Conservation (phyloP, 2,113 vertebrate genomes). For the Crotalus tigris region DNA sequence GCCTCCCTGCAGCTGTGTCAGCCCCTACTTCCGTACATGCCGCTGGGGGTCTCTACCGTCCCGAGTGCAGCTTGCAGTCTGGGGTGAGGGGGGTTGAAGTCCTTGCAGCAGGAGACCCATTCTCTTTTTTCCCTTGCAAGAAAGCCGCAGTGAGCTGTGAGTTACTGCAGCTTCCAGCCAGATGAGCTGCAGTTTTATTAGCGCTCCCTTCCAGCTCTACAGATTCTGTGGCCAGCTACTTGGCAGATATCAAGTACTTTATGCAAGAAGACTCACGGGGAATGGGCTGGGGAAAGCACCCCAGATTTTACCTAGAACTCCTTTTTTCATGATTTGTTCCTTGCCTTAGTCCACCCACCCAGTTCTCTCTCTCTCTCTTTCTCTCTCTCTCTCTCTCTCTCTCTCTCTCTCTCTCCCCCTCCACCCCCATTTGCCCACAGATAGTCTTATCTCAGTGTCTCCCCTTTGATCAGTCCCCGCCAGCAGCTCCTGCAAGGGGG, state of each 20-base stretch:
- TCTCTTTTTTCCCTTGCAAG: constrained; percentile 1
- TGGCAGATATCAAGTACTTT: not conserved
- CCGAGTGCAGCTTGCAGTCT: constrained; percentile 15
- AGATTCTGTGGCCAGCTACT: not conserved
- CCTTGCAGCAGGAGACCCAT: not conserved
- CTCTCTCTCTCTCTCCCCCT: not conserved
- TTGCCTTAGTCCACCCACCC: not conserved
- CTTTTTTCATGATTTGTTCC: not conserved
- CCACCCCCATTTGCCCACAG: not conserved
- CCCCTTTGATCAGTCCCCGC: not conserved
- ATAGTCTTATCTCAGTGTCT: not conserved
- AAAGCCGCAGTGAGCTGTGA: not conserved
- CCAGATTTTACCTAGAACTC: not conserved
- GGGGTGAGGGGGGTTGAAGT: not conserved
- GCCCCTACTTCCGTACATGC: not conserved
- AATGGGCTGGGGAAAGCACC: not conserved
- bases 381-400: not conserved
- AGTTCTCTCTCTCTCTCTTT: not conserved
- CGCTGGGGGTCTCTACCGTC: not conserved
- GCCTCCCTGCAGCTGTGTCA: fast-evolving
- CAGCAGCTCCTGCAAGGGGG: not conserved
- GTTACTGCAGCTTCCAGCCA: not conserved
- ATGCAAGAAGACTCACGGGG: not conserved
- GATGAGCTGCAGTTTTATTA: not conserved
- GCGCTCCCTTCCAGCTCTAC: constrained; percentile 6